Evolutionary conservation across 2,113 vertebrate species (phyloP).

Genomic region (Podiceps cristatus): DNA sequence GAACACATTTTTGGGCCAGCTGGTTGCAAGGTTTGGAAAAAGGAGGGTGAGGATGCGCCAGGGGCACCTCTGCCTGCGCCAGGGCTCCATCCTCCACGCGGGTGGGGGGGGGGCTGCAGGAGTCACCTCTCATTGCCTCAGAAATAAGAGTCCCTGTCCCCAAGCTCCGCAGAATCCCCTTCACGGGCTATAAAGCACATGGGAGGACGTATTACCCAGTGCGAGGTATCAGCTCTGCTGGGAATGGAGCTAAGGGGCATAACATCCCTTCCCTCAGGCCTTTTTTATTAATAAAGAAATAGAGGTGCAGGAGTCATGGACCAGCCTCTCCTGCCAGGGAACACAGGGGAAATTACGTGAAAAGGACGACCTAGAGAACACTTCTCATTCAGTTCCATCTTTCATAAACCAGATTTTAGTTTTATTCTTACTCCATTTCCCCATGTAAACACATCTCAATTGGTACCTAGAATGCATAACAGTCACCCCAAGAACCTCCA

Average conservation of each 20-base stretch:
- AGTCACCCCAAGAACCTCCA: not conserved
- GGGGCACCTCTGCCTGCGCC: accelerated
- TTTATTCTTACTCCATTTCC: not conserved
- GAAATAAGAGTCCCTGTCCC: not conserved
- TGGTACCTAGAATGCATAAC: not conserved
- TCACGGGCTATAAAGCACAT: not conserved
- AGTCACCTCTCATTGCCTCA: not conserved
- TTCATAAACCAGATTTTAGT: not conserved
- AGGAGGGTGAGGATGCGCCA: accelerated
- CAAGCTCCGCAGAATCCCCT: not conserved
- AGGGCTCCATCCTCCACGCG: not conserved
- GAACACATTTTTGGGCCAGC: not conserved
- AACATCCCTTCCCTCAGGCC: not conserved
- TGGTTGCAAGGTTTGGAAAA: not conserved
- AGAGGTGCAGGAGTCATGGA: not conserved
- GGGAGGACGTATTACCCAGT: not conserved
- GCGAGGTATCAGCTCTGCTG: not conserved
- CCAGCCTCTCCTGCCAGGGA: not conserved
- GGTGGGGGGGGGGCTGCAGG: not conserved
- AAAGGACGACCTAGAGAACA: not conserved
- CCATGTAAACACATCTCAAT: not conserved
- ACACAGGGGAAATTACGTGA: not conserved
- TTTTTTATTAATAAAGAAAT: not conserved
- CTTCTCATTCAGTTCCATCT: not conserved
- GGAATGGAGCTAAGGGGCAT: not conserved